Base-by-base conservation (phyloP, 2,888 invertebrate species). In the Sympetrum striolatum region DNA sequence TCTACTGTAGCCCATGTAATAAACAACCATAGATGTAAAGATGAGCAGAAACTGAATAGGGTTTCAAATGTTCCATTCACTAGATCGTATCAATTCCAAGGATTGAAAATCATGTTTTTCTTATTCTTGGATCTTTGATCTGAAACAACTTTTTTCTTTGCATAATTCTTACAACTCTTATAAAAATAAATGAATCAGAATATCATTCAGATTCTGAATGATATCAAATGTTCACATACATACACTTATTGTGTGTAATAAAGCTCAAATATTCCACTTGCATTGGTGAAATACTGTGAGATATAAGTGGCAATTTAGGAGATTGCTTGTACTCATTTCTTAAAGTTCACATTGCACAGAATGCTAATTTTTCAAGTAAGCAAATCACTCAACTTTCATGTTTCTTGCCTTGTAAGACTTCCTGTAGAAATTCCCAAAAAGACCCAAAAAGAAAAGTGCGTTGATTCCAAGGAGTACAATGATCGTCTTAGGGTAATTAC, bases 361-460 rank as follows among this genome's bases (percentile, higher is more conserved):
- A 73, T 73, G 73, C 31, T 8, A 73, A 73, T 73, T 12, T 58
- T 58, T 82, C 81, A 58, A 15, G 58, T 86, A 37, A 12, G 35
- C 39, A n/a, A 35, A 80, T 90, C 80, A 90, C 35, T 80, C 35
- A 90, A 80, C 39, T 90, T 44, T 39, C 73, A 58, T 22, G 64
- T 92, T 93, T 25, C 81, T 91, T 93, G 95, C 95, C 15, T 95
- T 93, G 93, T 97, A 97, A 92, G 95, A 96, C 91, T 94, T 94
- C 90, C 96, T 94, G 93, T 97, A 97, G 93, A 97, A 97, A 92
- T 96, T 96, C 80, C 96, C 96, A 92, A 97, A 97, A 94, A 97
- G 95, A 92, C 97, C 97, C 4, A 97, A 94, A 93, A 97, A 97
- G 10, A 97, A 94, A 0, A 95, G 94, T 25, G 97, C 95, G 93